Base-by-base conservation (phyloP, 2,888 invertebrate genomes). In the Siphonodentalium dalli region DNA sequence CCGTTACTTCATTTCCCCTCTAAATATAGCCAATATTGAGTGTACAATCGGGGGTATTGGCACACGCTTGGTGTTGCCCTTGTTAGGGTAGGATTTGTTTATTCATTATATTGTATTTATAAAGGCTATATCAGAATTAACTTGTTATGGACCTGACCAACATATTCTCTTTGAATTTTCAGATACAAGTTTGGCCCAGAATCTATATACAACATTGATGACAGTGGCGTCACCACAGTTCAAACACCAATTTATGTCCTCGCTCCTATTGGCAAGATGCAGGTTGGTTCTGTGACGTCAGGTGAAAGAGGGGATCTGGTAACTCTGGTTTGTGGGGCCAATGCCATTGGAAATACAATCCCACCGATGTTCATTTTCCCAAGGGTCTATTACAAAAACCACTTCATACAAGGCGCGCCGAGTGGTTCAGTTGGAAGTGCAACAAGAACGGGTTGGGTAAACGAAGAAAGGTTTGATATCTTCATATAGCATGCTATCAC, bases 361-460 rank as follows among this genome's bases (percentile, higher is more conserved):
- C 63, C 58, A 26, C 63, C 61, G 11, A 54, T 61, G 41, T 27
- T 50, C 3, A 46, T 61, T 0, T 63, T 63, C 18, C 57, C 58
- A 6, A 27, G 54, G 24, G 54, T 54, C 4, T 9, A 21, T 15
- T 51, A 37, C 38, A 34, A 37, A 33, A 18, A 39, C 15, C 51
- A 39, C 15, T 50, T 50, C 47, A 51, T 52, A 9, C 15, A 37
- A 24, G 39, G 39, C 7, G 5, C 11, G 38, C 38, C 38, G 6
- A 26, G 15, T 13, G 47, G 18, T 13, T 37, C 11, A 13, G 18
- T 37, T 11, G 37, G 37, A 13, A 8, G 37, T 15, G 37, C 11
- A 8, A 37, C 37, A 37, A 37, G 15, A 15, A 24, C 38, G 8
- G 20, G 21, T 38, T 35, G 47, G 26, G 58, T 31, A 18, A 15